Base-by-base conservation (phyloP, 2,888 invertebrate genomes). In the Stenoptilia bipunctidactyla region DNA sequence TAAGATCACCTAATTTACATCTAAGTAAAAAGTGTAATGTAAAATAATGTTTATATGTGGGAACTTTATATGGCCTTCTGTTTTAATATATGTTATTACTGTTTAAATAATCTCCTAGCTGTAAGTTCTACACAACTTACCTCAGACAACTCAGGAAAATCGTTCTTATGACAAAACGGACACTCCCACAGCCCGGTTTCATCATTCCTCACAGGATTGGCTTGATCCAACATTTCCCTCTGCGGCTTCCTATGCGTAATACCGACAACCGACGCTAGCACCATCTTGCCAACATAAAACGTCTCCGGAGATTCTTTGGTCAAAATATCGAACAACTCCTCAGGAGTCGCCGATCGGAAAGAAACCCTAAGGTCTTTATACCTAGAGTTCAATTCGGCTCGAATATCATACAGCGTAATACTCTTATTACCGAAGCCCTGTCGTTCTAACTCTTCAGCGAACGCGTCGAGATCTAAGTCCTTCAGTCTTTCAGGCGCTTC, bases 401-500 rank as follows among this genome's bases (percentile, higher is more conserved):
- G 86, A 44, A 99, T 99, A 63, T 99, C 98, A 61, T 99, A 98
- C 36, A 99, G 72, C 0, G 98, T 99, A 44, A 97, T 97, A 57
- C 93, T 93, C 56, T 94, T 94, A 58, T 94, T 93, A 2, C 94
- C 92, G 55, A 92, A 92, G 8, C 92, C 92, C 86, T 92, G 98
- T 40, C 97, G 87, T 58, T 97, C 95, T 43, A 99, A 85, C 77
- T 99, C 98, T 54, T 96, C 97, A 0, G 98, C 98, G 66, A 99
- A 99, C 0, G 98, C 98, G 68, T 99, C 98, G 45, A 99, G 85
- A 85, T 99, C 98, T 20, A 99, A 86, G 69, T 99, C 99, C 68
- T 96, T 96, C 15, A 97, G 77, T 52, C 96, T 86, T 62, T 97
- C 97, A 0, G 98, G 98, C 6, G 95, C 91, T 69, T 98, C 97